Conservation (phyloP, 2,888 invertebrate species). For the Trachelus troglodyta region DNA sequence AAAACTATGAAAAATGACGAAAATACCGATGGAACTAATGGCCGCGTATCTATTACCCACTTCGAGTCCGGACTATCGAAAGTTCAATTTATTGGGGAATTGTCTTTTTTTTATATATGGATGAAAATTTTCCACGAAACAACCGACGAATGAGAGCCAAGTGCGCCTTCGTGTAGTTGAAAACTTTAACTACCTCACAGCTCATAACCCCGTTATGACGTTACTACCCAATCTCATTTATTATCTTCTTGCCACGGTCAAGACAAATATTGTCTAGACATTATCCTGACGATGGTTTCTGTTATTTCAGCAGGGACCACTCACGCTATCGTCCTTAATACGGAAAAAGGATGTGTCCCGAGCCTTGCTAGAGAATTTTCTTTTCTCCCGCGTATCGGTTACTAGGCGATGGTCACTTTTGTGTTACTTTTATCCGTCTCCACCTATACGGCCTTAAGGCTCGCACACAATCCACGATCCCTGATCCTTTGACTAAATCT, state of each 20-base stretch:
- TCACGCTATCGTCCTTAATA: constrained; percentile 20
- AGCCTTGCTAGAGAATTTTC: constrained; percentile 28
- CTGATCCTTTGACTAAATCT: constrained; percentile 37
- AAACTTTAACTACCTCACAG: constrained; percentile 63
- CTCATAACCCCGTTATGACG: constrained; percentile 61
- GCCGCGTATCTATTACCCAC: neutral
- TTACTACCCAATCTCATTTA: constrained; percentile 46
- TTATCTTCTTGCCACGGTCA: constrained; percentile 56
- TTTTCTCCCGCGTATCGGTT: constrained; percentile 47
- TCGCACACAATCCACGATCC: constrained; percentile 3
- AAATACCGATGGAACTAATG: neutral
- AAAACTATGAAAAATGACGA: neutral
- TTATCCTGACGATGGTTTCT: constrained; percentile 6
- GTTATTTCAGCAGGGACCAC: constrained; percentile 23
- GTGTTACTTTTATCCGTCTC: constrained; percentile 41
- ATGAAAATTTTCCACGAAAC: constrained; percentile 57
- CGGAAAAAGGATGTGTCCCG: neutral
- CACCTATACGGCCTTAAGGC: constrained; percentile 8
- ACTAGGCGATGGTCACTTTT: constrained; percentile 59
- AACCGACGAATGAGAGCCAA: constrained; percentile 46
- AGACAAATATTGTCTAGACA: constrained; percentile 60
- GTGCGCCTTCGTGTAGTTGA: constrained; percentile 35
- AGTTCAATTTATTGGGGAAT: constrained; percentile 25
- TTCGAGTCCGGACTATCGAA: neutral
- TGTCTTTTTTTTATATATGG: constrained; percentile 20